phyloP scores from a whole-genome alignment of 1,140 invertebrate species.

The Pararge aegeria region DNA sequence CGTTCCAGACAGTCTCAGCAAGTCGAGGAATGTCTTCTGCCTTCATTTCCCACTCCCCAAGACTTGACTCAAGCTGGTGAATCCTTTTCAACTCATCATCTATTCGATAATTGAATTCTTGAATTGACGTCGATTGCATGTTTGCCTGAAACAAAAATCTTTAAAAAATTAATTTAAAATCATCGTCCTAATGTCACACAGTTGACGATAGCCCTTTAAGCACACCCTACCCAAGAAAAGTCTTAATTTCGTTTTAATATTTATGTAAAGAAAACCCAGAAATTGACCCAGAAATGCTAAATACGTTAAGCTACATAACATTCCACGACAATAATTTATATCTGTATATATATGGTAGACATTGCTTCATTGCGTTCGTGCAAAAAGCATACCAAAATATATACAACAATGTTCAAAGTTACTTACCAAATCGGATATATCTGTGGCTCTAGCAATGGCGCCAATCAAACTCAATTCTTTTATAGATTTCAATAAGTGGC shows the following conservation, averaged over 20 bases:
- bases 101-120: conserved; percentile 71
- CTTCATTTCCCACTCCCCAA: conserved; percentile 73
- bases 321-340: too few relatives aligned
- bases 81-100: conserved; percentile 64
- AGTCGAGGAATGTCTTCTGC: conserved; percentile 56
- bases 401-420: background rate
- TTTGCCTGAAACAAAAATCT: conserved; percentile 48
- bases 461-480: conserved; percentile 77
- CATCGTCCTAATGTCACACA: background rate
- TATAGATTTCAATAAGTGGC: conserved; percentile 79
- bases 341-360: too few relatives aligned
- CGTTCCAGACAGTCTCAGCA: conserved; percentile 63
- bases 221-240: too few relatives aligned
- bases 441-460: conserved; percentile 67
- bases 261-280: too few relatives aligned
- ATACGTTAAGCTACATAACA: too few relatives aligned
- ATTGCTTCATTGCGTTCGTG: too few relatives aligned
- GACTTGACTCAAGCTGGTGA: conserved; percentile 46
- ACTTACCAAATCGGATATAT: conserved; percentile 75
- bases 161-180: conserved; percentile 2
- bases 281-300: too few relatives aligned
- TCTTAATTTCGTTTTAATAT: too few relatives aligned
- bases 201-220: too few relatives aligned
- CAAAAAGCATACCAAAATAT: too few relatives aligned
- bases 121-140: conserved; percentile 64